Percentiles rank a stretch among this genome's conserved stretches.
Evolutionary conservation across 2,113 vertebrate species (phyloP).

Genomic region (Manacus vitellinus): DNA sequence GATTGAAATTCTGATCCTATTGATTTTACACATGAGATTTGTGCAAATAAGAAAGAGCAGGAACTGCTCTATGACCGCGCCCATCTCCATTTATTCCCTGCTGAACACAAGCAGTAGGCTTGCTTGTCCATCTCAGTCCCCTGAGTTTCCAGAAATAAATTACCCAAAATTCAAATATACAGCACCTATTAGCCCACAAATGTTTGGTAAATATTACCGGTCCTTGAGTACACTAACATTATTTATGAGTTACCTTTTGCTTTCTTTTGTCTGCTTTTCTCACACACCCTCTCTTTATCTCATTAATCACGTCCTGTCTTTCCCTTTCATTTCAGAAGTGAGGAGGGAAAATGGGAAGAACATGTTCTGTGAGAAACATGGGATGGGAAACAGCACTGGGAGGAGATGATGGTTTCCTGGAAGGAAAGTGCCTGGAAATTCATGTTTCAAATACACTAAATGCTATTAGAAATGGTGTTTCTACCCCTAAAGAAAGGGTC

Average conservation of each 20-base stretch:
- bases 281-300: background rate
- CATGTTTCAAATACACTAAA: background rate
- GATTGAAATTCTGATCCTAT: conserved; percentile 54
- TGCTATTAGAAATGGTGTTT: background rate
- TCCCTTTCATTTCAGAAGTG: background rate
- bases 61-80: background rate
- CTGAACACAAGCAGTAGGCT: background rate
- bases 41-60: background rate
- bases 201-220: background rate
- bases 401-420: background rate
- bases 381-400: background rate
- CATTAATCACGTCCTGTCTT: accelerated
- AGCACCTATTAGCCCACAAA: background rate
- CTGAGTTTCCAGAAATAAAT: conserved; percentile 4
- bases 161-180: background rate
- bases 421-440: background rate
- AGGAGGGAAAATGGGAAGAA: background rate
- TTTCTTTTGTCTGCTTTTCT: background rate
- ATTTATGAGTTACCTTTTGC: background rate
- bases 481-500: background rate
- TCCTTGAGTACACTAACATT: background rate
- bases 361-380: background rate
- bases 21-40: conserved; percentile 39
- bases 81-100: background rate
- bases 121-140: background rate